Conservation (phyloP, 2,113 vertebrate species). For the Sisor rabdophorus region DNA sequence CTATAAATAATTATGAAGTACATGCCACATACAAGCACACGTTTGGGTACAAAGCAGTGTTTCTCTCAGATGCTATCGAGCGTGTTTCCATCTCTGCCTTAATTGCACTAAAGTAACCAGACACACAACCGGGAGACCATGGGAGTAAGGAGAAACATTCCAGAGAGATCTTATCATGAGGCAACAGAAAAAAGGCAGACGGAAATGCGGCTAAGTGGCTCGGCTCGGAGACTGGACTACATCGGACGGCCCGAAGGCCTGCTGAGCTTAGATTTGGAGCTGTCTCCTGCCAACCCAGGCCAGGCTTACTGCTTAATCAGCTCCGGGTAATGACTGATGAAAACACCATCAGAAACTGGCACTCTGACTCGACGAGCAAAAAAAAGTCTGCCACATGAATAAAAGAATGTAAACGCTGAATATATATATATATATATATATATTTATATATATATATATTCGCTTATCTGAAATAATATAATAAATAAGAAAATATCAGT, state of each 20-base stretch:
- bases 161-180: slow-evolving; percentile 47
- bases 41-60: slow-evolving; percentile 42
- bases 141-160: slow-evolving; percentile 43
- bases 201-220: slow-evolving; percentile 45
- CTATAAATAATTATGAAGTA: slow-evolving; percentile 37
- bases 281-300: slow-evolving; percentile 72
- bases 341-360: slow-evolving; percentile 63
- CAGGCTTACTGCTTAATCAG: slow-evolving; percentile 50
- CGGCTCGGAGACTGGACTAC: slow-evolving; percentile 43
- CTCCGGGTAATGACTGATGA: slow-evolving; percentile 58
- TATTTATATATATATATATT: slow-evolving; percentile 1
- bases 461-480: too few relatives aligned
- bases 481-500: too few relatives aligned
- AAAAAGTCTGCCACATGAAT: slow-evolving; percentile 6
- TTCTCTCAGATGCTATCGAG: slow-evolving; percentile 33
- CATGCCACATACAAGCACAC: slow-evolving; percentile 25
- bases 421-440: background rate
- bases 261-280: slow-evolving; percentile 67
- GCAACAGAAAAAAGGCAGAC: slow-evolving; percentile 54
- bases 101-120: slow-evolving; percentile 51
- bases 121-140: slow-evolving; percentile 49
- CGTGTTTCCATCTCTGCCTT: slow-evolving; percentile 46
- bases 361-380: slow-evolving; percentile 36
- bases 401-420: background rate
- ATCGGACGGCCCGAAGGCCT: slow-evolving; percentile 51